phyloP scores from a whole-genome alignment of 2,797 vertebrate genomes.

The Anabas testudineus region DNA sequence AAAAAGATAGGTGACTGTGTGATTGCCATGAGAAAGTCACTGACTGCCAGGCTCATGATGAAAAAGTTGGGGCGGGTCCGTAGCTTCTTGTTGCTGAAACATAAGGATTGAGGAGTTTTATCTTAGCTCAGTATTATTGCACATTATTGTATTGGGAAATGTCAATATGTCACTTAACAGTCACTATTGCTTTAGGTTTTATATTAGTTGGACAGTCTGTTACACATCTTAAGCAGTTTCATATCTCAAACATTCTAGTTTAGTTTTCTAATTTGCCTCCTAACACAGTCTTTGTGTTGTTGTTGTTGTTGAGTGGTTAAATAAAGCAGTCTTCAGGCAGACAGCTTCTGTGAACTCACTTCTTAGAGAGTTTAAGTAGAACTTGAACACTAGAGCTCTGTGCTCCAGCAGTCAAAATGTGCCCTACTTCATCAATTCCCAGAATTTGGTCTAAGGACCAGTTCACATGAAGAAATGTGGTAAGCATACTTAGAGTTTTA shows the following conservation, averaged over 20 bases:
- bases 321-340: constrained; percentile 9
- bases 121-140: neutral
- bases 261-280: neutral
- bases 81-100: constrained; percentile 90
- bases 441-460: constrained; percentile 1
- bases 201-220: accelerated
- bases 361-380: neutral
- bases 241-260: neutral
- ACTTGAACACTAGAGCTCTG: constrained; percentile 19
- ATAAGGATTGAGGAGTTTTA: constrained; percentile 5
- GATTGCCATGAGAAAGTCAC: constrained; percentile 94
- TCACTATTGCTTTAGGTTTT: neutral
- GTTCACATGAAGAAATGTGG: constrained; percentile 13
- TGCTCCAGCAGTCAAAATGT: neutral
- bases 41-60: constrained; percentile 92
- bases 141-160: too few relatives aligned
- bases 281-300: neutral
- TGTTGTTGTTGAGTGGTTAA: constrained; percentile 1
- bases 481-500: neutral
- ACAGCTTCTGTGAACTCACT: neutral
- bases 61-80: constrained; percentile 89
- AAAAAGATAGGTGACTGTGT: constrained; percentile 95
- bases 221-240: neutral
- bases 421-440: neutral
- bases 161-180: neutral